phyloP scores from a whole-genome alignment of 2,797 vertebrate genomes.

The Cygnus olor region DNA sequence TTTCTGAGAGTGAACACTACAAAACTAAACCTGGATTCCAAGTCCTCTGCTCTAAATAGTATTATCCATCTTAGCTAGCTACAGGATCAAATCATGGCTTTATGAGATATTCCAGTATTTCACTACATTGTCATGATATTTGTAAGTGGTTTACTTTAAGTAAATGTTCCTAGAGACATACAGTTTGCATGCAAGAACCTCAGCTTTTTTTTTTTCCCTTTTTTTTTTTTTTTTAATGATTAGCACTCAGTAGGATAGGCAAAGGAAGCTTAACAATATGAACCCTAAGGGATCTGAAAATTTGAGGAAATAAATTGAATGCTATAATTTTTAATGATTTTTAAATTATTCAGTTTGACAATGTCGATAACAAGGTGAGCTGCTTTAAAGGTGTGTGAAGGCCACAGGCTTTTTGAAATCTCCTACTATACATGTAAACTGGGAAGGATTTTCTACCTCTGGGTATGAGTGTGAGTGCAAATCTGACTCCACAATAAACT shows the following conservation, averaged over 20 bases:
- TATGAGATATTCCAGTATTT: neutral
- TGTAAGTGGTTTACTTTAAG: neutral
- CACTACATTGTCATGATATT: neutral
- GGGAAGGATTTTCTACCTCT: neutral
- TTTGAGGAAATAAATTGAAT: neutral
- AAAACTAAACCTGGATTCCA: neutral
- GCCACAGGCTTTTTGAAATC: neutral
- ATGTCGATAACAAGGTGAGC: neutral
- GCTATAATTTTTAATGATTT: neutral
- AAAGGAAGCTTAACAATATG: neutral
- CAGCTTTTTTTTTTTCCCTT: rapidly evolving
- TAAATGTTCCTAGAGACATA: neutral
- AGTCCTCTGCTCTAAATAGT: neutral
- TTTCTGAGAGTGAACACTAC: neutral
- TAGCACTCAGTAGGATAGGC: neutral
- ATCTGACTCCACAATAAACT: neutral
- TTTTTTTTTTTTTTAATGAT: neutral
- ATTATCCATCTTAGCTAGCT: neutral
- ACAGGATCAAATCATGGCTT: neutral
- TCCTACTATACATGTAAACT: neutral
- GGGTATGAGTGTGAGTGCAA: neutral
- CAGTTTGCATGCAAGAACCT: neutral
- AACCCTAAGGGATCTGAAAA: neutral
- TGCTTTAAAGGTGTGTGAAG: neutral
- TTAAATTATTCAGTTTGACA: neutral